These are phyloP conservation scores for Ectemnius continuus DNA, from an alignment of 2,888 invertebrate genomes.

Conservation along the genomic window DNA sequence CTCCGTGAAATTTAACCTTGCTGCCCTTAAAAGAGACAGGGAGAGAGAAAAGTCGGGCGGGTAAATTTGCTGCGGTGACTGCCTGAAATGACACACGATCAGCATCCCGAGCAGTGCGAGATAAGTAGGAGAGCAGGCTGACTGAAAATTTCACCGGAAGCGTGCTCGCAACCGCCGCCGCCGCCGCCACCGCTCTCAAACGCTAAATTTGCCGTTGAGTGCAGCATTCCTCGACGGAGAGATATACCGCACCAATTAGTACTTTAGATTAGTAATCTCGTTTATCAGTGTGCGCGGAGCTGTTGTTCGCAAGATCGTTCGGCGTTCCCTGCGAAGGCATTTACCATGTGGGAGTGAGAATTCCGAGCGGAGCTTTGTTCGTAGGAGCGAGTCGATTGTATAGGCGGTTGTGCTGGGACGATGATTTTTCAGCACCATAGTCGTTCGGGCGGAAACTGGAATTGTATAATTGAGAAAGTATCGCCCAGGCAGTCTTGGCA, in stretches of 20 bases:
- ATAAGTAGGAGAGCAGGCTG: slow-evolving; percentile 6
- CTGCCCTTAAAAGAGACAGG: no score
- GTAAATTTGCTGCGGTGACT: no score
- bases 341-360: neutral
- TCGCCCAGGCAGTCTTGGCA: slow-evolving; percentile 18
- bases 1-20: no score
- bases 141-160: slow-evolving; percentile 30
- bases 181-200: neutral
- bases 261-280: no score
- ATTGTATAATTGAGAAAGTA: slow-evolving; percentile 28
- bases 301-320: neutral
- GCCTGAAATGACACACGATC: slow-evolving; percentile 1
- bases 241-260: slow-evolving; percentile 4
- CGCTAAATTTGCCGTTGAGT: neutral
- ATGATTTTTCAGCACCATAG: neutral
- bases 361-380: neutral
- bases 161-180: neutral
- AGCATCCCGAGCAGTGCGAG: slow-evolving; percentile 8
- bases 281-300: neutral
- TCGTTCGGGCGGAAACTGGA: slow-evolving; percentile 17
- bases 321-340: neutral
- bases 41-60: no score
- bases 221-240: neutral
- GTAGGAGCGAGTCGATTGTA: neutral
- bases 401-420: neutral